Conservation (phyloP, 2,113 vertebrate species). For the Sylvilagus bachmani region DNA sequence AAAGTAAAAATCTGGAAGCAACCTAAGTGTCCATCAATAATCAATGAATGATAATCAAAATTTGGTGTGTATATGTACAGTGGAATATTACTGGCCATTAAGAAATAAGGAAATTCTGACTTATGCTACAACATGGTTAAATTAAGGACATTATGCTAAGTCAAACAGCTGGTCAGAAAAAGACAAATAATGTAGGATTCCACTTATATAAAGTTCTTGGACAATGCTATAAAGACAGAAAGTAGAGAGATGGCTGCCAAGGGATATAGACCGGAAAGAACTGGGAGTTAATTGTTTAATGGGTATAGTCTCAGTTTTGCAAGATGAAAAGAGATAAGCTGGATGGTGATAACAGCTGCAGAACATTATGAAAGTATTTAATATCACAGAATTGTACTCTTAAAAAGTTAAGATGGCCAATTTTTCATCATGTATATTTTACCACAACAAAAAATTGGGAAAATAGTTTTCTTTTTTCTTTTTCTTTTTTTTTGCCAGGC, state of each 20-base stretch:
- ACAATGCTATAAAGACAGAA: background rate
- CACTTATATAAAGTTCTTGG: background rate
- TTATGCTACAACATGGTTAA: background rate
- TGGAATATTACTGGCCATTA: background rate
- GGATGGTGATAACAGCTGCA: background rate
- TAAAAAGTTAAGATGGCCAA: background rate
- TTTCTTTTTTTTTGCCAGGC: no score
- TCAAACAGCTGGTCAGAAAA: background rate
- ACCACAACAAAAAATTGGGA: background rate
- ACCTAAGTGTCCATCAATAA: background rate
- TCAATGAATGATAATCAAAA: background rate
- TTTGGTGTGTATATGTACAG: background rate
- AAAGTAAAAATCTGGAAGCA: background rate
- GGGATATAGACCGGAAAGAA: background rate
- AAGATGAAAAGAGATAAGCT: background rate
- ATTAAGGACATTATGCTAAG: background rate
- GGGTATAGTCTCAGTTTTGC: background rate
- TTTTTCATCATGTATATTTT: background rate
- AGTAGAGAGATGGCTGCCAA: background rate
- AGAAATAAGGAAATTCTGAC: background rate
- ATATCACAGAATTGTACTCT: background rate
- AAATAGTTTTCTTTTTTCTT: no score
- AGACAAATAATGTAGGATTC: background rate
- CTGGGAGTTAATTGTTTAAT: background rate
- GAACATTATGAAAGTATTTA: background rate